Conservation (phyloP, 2,888 invertebrate genomes). For the Mycalesis mineus region DNA sequence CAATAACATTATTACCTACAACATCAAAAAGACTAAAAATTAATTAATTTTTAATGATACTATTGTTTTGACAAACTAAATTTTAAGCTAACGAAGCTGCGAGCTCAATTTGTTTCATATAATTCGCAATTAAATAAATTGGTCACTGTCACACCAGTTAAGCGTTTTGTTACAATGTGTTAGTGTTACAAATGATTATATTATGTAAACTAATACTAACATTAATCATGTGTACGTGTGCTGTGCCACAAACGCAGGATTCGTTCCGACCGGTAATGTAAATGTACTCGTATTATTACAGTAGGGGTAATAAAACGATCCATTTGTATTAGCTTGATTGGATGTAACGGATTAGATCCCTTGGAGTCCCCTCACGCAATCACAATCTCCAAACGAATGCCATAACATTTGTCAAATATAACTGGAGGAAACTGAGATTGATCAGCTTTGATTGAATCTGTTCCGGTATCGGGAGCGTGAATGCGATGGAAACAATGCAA, state of each 20-base stretch:
- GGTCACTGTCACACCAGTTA: background rate
- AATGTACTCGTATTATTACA: background rate
- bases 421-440: slow-evolving; percentile 46
- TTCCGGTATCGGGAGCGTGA: slow-evolving; percentile 43
- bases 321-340: background rate
- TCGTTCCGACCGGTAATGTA: background rate
- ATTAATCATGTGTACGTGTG: background rate
- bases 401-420: slow-evolving; percentile 38
- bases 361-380: slow-evolving; percentile 39
- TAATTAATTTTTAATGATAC: too few relatives aligned
- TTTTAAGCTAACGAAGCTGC: too few relatives aligned
- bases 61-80: too few relatives aligned
- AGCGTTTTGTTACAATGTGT: background rate
- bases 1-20: too few relatives aligned
- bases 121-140: too few relatives aligned
- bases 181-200: background rate
- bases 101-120: too few relatives aligned
- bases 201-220: background rate
- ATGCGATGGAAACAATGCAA: slow-evolving; percentile 50
- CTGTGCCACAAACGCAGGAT: background rate
- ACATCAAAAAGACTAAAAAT: too few relatives aligned
- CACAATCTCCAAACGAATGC: slow-evolving; percentile 45
- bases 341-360: slow-evolving; percentile 9
- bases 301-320: background rate
- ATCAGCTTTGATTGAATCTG: slow-evolving; percentile 50